Evolutionary conservation across 2,888 invertebrate genomes (phyloP).

Genomic region (Rhopalosiphum nymphaeae): DNA sequence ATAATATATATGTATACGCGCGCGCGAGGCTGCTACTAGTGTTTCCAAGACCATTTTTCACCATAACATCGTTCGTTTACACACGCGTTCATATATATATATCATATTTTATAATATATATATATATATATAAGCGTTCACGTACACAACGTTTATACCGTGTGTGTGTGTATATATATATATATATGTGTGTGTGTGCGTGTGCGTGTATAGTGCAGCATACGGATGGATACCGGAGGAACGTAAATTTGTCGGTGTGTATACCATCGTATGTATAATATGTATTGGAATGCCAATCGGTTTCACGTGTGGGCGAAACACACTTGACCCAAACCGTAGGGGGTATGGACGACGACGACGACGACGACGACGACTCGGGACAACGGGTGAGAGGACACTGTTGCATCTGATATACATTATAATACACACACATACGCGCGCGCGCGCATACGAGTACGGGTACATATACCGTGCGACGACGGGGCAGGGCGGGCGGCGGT

Average conservation of each 20-base stretch:
- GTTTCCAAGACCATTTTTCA: constrained; percentile 58
- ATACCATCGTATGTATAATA: not conserved
- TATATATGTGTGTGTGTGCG: not conserved
- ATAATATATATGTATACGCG: not conserved
- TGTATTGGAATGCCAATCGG: constrained; percentile 63
- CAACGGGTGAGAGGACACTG: constrained; percentile 7
- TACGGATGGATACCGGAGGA: not conserved
- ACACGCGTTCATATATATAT: not conserved
- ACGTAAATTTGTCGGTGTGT: not conserved
- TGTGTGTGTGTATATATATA: not conserved
- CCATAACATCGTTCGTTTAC: constrained; percentile 42
- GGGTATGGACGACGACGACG: constrained; percentile 43
- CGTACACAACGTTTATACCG: not conserved
- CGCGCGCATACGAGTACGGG: not conserved
- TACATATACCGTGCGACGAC: not conserved
- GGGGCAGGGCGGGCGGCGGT: constrained; percentile 43
- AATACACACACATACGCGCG: not conserved
- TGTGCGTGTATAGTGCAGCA: not conserved
- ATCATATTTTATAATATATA: not conserved
- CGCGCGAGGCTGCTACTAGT: constrained; percentile 45
- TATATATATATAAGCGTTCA: not conserved
- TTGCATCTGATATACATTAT: not conserved
- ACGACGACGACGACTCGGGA: not conserved
- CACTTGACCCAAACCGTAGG: constrained; percentile 62
- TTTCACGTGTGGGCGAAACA: constrained; percentile 64